Conservation (phyloP, 2,113 vertebrate species). For the Protomyctophum bolini region DNA sequence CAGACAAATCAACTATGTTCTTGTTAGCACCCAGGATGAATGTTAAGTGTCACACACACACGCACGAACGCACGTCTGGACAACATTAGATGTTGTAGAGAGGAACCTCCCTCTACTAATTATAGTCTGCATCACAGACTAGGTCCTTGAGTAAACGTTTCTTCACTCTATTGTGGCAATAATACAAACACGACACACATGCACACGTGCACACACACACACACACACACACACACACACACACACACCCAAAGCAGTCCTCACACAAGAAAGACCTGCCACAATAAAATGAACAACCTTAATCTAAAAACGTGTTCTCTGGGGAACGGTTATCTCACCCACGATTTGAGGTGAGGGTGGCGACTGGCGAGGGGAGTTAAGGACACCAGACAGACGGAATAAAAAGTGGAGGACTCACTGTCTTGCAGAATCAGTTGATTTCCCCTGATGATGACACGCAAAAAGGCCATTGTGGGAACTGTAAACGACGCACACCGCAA, state of each 20-base stretch:
- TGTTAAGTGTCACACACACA: conserved; percentile 51
- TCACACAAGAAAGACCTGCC: conserved; percentile 24
- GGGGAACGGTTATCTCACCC: conserved; percentile 53
- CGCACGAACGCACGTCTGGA: conserved; percentile 63
- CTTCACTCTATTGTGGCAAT: conserved; percentile 53
- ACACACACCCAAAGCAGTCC: conserved; percentile 15
- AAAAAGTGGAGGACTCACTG: conserved; percentile 26
- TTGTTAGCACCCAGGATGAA: conserved; percentile 45
- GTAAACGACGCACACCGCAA: conserved; percentile 63
- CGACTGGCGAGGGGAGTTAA: conserved; percentile 4
- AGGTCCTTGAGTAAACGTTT: conserved; percentile 50
- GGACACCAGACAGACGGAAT: conserved; percentile 1
- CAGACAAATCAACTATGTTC: conserved; percentile 40
- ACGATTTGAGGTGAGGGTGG: conserved; percentile 7
- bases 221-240: conserved; percentile 30
- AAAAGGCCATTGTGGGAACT: conserved; percentile 60
- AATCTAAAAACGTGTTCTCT: conserved; percentile 22
- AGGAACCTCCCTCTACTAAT: conserved; percentile 53
- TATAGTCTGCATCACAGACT: conserved; percentile 62
- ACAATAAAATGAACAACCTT: conserved; percentile 10
- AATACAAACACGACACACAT: conserved; percentile 16
- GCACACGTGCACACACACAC: conserved; percentile 40
- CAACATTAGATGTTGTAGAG: conserved; percentile 57
- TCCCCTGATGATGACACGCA: conserved; percentile 47
- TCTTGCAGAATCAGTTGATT: conserved; percentile 53